Percentiles rank a stretch among this genome's conserved stretches.
Evolutionary conservation across 2,888 invertebrate species (phyloP).

Genomic region (Eumerus sabulonum): DNA sequence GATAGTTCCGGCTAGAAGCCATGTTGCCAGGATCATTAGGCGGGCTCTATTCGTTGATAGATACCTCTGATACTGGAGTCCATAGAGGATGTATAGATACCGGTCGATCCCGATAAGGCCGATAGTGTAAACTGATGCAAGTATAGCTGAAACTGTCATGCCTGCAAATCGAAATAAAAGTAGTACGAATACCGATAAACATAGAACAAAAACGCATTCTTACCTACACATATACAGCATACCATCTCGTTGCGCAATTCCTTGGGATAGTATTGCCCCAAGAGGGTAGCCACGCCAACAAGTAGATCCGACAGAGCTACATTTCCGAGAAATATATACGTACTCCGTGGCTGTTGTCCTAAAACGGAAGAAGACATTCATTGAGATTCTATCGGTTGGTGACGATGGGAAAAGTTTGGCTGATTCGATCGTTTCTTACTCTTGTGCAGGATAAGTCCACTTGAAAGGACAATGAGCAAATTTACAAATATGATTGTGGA

Average conservation of each 20-base stretch:
- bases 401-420: background rate
- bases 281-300: slow-evolving; percentile 82
- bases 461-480: slow-evolving; percentile 83
- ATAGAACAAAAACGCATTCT: background rate
- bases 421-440: slow-evolving; percentile 77
- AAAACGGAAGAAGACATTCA: slow-evolving; percentile 2
- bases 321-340: slow-evolving; percentile 84
- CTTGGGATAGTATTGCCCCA: slow-evolving; percentile 80
- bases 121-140: slow-evolving; percentile 84
- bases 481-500: slow-evolving; percentile 82
- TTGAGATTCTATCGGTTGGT: background rate
- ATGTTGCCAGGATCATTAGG: slow-evolving; percentile 80
- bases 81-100: slow-evolving; percentile 83
- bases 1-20: slow-evolving; percentile 81
- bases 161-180: slow-evolving; percentile 76
- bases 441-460: slow-evolving; percentile 83
- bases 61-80: slow-evolving; percentile 83
- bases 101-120: slow-evolving; percentile 83
- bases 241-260: slow-evolving; percentile 75
- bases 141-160: slow-evolving; percentile 82
- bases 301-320: slow-evolving; percentile 83
- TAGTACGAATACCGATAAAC: slow-evolving; percentile 15
- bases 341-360: slow-evolving; percentile 83
- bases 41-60: slow-evolving; percentile 82
- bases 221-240: slow-evolving; percentile 79